phyloP scores from a whole-genome alignment of 2,113 vertebrate species.

The Oncorhynchus clarkii region DNA sequence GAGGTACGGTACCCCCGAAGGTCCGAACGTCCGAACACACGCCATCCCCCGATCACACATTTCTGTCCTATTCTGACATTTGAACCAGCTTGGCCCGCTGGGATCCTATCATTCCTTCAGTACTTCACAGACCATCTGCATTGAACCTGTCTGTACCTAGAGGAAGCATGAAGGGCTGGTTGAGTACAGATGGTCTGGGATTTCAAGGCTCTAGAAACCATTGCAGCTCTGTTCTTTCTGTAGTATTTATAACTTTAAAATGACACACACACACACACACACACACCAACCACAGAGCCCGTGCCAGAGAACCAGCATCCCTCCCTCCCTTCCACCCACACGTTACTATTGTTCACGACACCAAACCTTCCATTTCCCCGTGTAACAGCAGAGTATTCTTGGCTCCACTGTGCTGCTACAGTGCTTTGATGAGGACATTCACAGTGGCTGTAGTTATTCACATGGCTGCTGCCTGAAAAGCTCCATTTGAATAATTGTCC shows the following conservation, averaged over 20 bases:
- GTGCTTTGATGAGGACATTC: slow-evolving; percentile 16
- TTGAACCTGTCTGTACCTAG: slow-evolving; percentile 23
- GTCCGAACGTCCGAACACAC: no score
- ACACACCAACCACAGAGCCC: background rate
- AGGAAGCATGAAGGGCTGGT: background rate
- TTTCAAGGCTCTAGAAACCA: slow-evolving; percentile 2
- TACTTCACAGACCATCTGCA: slow-evolving; percentile 35
- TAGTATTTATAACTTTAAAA: background rate
- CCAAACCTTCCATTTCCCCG: background rate
- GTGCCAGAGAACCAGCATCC: background rate
- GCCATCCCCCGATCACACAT: no score
- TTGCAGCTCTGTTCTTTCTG: slow-evolving; percentile 9
- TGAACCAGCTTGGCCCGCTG: no score
- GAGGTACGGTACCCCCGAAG: slow-evolving; percentile 67
- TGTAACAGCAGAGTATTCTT: background rate
- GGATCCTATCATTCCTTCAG: slow-evolving; percentile 3
- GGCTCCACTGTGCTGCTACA: background rate
- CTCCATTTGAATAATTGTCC: background rate
- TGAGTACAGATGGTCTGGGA: slow-evolving; percentile 16
- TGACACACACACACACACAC: background rate
- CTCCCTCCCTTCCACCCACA: background rate
- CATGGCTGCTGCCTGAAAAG: background rate
- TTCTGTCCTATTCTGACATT: no score
- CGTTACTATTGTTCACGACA: background rate
- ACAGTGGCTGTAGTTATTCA: background rate